Evolutionary conservation across 2,797 vertebrate species (phyloP).

Genomic region (Danio albolineatus): DNA sequence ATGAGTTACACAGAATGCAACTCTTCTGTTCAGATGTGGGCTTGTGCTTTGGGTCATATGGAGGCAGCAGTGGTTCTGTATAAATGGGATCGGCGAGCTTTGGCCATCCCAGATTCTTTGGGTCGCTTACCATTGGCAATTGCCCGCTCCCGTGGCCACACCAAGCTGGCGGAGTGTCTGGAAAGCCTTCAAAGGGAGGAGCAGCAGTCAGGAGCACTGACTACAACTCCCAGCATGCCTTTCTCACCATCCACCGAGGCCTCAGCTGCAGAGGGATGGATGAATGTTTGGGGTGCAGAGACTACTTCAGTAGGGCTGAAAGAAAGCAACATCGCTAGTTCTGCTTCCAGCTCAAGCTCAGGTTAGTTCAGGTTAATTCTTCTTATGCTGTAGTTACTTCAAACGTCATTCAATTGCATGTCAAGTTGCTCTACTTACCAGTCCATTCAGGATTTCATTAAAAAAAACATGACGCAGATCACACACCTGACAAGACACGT

Average conservation of each 20-base stretch:
- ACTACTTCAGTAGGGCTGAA: conserved; percentile 81
- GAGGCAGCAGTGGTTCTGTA: conserved; percentile 94
- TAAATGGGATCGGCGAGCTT: conserved; percentile 95
- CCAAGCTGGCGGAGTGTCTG: conserved; percentile 92
- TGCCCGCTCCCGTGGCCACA: conserved; percentile 93
- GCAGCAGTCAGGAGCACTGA: conserved; percentile 58
- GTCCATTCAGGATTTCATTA: too few species aligned
- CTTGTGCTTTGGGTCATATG: conserved; percentile 93
- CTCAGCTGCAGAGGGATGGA: conserved; percentile 83
- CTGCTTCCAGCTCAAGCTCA: conserved; percentile 83
- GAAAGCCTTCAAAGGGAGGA: conserved; percentile 93
- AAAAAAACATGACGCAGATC: too few species aligned
- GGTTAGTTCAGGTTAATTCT: conserved; percentile 72
- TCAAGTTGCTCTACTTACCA: background rate
- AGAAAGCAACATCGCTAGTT: conserved; percentile 76
- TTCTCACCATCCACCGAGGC: conserved; percentile 85
- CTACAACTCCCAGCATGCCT: conserved; percentile 71
- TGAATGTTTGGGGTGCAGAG: conserved; percentile 88
- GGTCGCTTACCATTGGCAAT: conserved; percentile 94
- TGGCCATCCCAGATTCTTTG: conserved; percentile 95
- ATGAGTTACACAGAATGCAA: conserved; percentile 22
- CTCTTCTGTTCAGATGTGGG: conserved; percentile 89
- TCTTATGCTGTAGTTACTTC: background rate
- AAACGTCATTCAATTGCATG: background rate
- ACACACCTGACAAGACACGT: too few species aligned